These are phyloP conservation scores for Drosophila punjabiensis DNA, from an alignment of 1,140 invertebrate genomes.

Conservation along the genomic window DNA sequence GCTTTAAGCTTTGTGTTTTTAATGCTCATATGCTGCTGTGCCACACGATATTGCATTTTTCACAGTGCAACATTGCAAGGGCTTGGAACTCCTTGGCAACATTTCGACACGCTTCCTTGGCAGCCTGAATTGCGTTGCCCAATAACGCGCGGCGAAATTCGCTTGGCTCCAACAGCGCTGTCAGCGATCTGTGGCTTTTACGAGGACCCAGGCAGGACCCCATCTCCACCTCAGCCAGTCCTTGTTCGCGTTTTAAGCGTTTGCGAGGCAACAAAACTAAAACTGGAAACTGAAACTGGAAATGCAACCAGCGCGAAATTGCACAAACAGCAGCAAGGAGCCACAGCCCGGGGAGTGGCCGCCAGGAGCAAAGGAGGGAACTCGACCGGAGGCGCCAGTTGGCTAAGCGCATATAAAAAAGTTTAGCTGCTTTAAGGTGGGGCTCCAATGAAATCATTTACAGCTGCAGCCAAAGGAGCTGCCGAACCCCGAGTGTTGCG, in stretches of 20 bases:
- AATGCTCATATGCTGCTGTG: not conserved
- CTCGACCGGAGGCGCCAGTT: slow-evolving; percentile 65
- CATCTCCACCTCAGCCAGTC: not conserved
- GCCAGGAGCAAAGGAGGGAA: slow-evolving; percentile 1
- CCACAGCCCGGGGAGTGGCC: slow-evolving; percentile 31
- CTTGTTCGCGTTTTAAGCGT: slow-evolving; percentile 45
- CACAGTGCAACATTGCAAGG: slow-evolving; percentile 62
- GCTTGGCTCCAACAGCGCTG: slow-evolving; percentile 72
- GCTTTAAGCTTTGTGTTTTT: not conserved
- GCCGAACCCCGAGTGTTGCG: slow-evolving; percentile 22
- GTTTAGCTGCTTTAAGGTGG: slow-evolving; percentile 79
- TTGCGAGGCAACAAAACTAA: slow-evolving; percentile 51
- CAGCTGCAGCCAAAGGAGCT: slow-evolving; percentile 60
- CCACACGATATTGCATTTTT: slow-evolving; percentile 32
- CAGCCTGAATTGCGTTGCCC: slow-evolving; percentile 69
- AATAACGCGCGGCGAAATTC: slow-evolving; percentile 75
- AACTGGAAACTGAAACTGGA: slow-evolving; percentile 50
- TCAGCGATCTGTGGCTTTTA: slow-evolving; percentile 81
- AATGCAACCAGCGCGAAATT: slow-evolving; percentile 81
- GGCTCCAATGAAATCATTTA: slow-evolving; percentile 76
- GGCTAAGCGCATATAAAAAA: slow-evolving; percentile 82
- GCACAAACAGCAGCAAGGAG: slow-evolving; percentile 51
- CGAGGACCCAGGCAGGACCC: slow-evolving; percentile 34
- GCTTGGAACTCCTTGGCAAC: slow-evolving; percentile 50
- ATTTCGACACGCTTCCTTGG: slow-evolving; percentile 74